A percentile compares a stretch with the other conserved stretches of the same genome.
Evolutionary conservation across 2,797 vertebrate genomes (phyloP).

Genomic region (Chaetophractus vellerosus): DNA sequence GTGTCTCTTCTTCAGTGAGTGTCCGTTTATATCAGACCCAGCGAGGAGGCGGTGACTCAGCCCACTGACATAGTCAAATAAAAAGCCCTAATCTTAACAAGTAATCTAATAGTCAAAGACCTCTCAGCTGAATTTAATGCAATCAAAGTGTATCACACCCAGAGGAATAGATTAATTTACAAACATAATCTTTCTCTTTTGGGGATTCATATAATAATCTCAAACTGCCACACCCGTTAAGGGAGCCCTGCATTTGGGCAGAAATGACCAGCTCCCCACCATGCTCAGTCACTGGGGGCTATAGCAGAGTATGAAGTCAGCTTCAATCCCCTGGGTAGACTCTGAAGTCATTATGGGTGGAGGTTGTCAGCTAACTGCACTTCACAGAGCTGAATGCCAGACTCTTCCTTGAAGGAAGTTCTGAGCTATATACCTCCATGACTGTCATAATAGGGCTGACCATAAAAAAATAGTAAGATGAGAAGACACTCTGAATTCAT

Average conservation of each 20-base stretch:
- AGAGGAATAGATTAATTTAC: no score
- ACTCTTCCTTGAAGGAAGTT: slow-evolving; percentile 39
- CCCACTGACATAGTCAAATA: no score
- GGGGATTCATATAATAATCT: no score
- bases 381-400: neutral
- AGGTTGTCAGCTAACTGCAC: neutral
- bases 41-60: no score
- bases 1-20: no score
- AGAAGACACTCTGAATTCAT: neutral
- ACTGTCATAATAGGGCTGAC: neutral
- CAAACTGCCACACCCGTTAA: no score
- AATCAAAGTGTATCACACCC: no score
- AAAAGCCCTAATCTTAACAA: no score
- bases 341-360: neutral
- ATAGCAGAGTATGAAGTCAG: neutral
- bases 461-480: slow-evolving; percentile 9
- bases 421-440: neutral
- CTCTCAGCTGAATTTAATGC: no score
- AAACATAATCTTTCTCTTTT: no score
- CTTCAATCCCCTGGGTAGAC: neutral
- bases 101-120: no score
- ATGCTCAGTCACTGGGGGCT: neutral
- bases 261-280: neutral
- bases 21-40: no score
- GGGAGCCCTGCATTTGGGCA: neutral